phyloP scores from a whole-genome alignment of 1,140 invertebrate species.

The Pararge aegeria region DNA sequence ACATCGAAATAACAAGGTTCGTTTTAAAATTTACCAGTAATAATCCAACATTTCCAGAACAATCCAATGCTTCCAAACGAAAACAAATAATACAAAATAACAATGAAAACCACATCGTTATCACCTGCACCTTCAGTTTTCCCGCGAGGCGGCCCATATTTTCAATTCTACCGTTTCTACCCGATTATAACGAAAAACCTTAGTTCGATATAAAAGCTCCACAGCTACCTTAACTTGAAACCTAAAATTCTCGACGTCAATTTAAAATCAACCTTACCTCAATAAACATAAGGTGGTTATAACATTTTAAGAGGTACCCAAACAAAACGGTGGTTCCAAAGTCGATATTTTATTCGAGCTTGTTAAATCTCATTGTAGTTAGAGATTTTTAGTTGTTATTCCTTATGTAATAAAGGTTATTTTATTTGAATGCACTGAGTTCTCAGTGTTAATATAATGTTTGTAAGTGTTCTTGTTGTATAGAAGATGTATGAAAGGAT shows the following conservation, averaged over 20 bases:
- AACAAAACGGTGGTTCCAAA: slow-evolving; percentile 37
- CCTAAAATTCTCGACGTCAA: neutral
- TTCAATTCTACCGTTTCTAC: slow-evolving; percentile 65
- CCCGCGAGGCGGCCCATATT: slow-evolving; percentile 64
- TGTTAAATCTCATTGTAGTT: slow-evolving; percentile 66
- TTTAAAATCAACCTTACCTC: slow-evolving; percentile 18
- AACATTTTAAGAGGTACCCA: slow-evolving; percentile 18
- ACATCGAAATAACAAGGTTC: too few species aligned
- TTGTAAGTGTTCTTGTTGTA: slow-evolving; percentile 21
- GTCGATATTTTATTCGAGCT: slow-evolving; percentile 69
- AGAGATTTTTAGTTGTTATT: slow-evolving; percentile 58
- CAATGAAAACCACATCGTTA: slow-evolving; percentile 26
- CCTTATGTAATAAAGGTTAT: slow-evolving; percentile 49
- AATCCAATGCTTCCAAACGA: neutral
- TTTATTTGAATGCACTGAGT: slow-evolving; percentile 46
- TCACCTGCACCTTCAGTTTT: slow-evolving; percentile 45
- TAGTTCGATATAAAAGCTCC: slow-evolving; percentile 45
- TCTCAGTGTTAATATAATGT: slow-evolving; percentile 43
- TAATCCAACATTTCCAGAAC: too few species aligned
- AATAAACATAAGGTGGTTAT: neutral
- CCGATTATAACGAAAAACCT: slow-evolving; percentile 64
- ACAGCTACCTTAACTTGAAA: slow-evolving; percentile 26
- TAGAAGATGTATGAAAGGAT: slow-evolving; percentile 7
- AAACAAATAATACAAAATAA: slow-evolving; percentile 3
- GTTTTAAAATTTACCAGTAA: too few species aligned